Evolutionary conservation across 2,113 vertebrate genomes (phyloP).

Genomic region (Sitta europaea): DNA sequence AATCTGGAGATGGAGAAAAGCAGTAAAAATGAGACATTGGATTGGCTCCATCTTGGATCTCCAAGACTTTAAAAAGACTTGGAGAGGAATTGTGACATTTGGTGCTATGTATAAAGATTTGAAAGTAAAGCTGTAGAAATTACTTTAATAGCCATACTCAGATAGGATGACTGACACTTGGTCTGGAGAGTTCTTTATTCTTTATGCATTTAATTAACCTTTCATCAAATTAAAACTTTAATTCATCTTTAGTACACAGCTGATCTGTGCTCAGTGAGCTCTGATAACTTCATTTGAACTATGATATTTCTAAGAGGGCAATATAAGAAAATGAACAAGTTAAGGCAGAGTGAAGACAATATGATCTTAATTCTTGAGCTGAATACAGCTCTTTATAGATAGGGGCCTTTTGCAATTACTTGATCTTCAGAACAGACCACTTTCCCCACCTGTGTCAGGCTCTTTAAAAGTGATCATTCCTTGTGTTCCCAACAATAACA

Average conservation of each 20-base stretch:
- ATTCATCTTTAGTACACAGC: neutral
- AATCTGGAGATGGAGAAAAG: conserved; percentile 35
- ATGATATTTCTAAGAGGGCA: neutral
- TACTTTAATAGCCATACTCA: neutral
- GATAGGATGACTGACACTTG: neutral
- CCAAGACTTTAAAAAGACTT: neutral
- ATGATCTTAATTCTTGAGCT: neutral
- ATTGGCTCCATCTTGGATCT: too few relatives aligned
- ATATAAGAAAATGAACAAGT: neutral
- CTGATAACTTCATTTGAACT: neutral
- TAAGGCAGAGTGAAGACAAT: neutral
- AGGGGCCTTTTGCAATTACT: neutral
- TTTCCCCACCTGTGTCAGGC: neutral
- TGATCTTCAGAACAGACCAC: neutral
- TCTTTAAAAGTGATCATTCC: neutral
- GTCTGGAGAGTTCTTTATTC: neutral
- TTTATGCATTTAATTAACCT: neutral
- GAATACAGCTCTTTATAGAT: neutral
- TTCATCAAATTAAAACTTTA: conserved; percentile 32
- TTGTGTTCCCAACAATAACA: neutral
- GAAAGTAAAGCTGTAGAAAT: neutral
- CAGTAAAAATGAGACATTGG: neutral
- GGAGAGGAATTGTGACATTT: neutral
- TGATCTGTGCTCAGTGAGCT: neutral
- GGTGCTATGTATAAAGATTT: neutral